Base-by-base conservation (phyloP, 2,888 invertebrate genomes). In the Stenurella melanura region DNA sequence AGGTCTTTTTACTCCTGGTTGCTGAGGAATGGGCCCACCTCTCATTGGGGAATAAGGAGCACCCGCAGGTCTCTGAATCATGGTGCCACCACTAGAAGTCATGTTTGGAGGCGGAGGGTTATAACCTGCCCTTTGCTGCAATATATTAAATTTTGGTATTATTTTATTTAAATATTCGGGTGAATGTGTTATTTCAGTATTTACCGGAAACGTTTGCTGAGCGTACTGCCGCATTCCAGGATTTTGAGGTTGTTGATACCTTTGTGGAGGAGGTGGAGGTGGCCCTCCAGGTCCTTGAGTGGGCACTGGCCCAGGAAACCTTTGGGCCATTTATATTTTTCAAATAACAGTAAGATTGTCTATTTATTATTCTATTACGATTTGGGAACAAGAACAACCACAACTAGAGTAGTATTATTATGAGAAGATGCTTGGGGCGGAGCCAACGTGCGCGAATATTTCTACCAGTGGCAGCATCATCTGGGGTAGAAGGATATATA, bases 201-300 rank as follows among this genome's bases (percentile, higher is more conserved):
- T 92, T 91, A 96, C 96, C 86, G 95, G 94, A 90, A 96, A 96
- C 87, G 92, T 94, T 79, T 94, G 94, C 64, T 93, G 93, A 11
- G 94, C 92, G 88, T 95, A 95, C 66, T 94, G 94, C 19, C 95
- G 90, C 68, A 94, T 93, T 70, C 93, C 92, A 21, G 93, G 93
- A 60, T 92, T 93, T 83, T 92, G 92, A n/a, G 93, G 92, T 68
- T 92, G 91, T 58, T 92, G 91, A 85, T 92, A 92, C 66, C 93
- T 90, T 81, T 92, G 93, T 42, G 91, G 92, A 38, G 91, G 91
- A 50, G 50, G 0, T 9, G 30, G 30, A 34, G 30, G 30, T 18
- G 91, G 91, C 18, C 90, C 92, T 81, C 90, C 90, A 74, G 91
- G 91, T 75, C 90, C 92, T 82, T 91, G 89, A 79, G 87, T 89